Evolutionary conservation across 1,140 invertebrate genomes (phyloP).

Genomic region (Solen grandis): DNA sequence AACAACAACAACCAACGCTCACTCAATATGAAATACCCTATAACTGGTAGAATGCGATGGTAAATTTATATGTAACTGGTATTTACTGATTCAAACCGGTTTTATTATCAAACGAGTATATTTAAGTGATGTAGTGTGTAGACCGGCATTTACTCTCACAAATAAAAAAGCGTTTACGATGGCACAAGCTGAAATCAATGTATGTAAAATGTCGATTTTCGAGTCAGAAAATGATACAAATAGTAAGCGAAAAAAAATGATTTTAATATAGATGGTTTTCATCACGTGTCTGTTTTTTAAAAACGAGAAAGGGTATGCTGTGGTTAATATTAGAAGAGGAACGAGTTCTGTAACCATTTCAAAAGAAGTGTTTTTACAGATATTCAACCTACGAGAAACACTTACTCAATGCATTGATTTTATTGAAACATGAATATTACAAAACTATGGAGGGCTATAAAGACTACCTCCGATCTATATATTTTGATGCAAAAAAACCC

Average conservation of each 20-base stretch:
- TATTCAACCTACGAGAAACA: neutral
- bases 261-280: neutral
- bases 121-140: neutral
- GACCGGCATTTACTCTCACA: neutral
- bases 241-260: conserved; percentile 3
- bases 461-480: conserved; percentile 1
- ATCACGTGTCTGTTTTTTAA: conserved; percentile 13
- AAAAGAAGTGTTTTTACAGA: neutral
- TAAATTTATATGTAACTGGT: neutral
- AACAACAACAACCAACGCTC: too few relatives aligned
- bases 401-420: neutral
- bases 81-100: neutral
- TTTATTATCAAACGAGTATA: neutral
- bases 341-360: conserved; percentile 1
- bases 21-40: too few relatives aligned
- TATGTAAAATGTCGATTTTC: neutral
- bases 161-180: neutral
- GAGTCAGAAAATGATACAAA: neutral
- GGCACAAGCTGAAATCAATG: neutral
- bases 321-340: conserved; percentile 21
- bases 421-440: neutral
- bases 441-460: neutral
- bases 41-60: too few relatives aligned
- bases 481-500: conserved; percentile 4
- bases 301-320: neutral